Base-by-base conservation (phyloP, 2,888 invertebrate genomes). In the Hirudinaria manillensis region DNA sequence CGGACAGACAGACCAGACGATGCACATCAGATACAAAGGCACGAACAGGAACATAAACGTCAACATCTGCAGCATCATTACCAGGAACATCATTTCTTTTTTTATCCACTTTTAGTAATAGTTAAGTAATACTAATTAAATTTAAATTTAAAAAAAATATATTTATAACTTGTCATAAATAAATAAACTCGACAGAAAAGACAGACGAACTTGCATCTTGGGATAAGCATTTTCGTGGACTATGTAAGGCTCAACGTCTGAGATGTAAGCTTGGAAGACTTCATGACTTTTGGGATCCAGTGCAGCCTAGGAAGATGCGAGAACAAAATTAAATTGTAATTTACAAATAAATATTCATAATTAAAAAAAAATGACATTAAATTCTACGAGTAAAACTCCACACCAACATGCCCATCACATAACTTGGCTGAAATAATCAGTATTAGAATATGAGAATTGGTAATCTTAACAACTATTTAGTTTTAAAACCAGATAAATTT, bases 41-140 rank as follows among this genome's bases (percentile, higher is more conserved):
- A 82, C 76, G 76, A 81, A 84, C 79, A 83, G 83, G 75, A 83
- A 84, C 77, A 82, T 77, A 71, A 83, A 82, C 6, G 81, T 78
- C 77, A 84, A 77, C 78, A 83, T 80, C 83, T 84, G 81, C 38
- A 81, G 80, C 38, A 61, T 61, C 24, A 61, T 61, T 38, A 70
- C 34, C 21, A 65, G 13, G 19, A 45, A 1, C 45, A 45, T 45
- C 45, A 45, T 45, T 1, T 7, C 45, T 45, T 2, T 10, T 16
- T 45, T 45, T 45, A 10, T 45, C 45, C 6, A 45, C 4, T n/a
- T n/a, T n/a, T 4, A 45, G 45, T 45, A 45, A 45, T 7, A 10
- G 45, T 45, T 45, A 45, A 10, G 10, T 10, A 16, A 45, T 45
- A n/a, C n/a, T n/a, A 38, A 38, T 6, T 45, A 16, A 45, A 45